Percentiles rank a stretch among this genome's conserved stretches.
These are phyloP conservation scores for Papilio polytes DNA, from an alignment of 1,140 invertebrate genomes.

Conservation along the genomic window DNA sequence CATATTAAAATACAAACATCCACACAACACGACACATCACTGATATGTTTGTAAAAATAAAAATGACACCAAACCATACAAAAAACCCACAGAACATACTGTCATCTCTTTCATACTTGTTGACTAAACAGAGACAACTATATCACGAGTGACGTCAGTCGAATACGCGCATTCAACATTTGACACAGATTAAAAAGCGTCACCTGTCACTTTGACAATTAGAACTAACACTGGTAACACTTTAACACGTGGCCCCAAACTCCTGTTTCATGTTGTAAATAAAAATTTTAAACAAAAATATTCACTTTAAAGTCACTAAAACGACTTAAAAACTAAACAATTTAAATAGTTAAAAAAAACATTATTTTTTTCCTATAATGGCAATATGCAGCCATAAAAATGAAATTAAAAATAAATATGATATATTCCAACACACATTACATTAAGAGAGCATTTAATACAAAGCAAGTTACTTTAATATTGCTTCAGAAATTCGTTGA, in stretches of 20 bases:
- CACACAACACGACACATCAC: slow-evolving; percentile 74
- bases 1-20: slow-evolving; percentile 48
- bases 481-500: slow-evolving; percentile 79
- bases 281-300: background rate
- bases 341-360: background rate
- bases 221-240: slow-evolving; percentile 50
- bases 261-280: slow-evolving; percentile 51
- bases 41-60: slow-evolving; percentile 74
- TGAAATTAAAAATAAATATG: background rate
- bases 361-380: background rate
- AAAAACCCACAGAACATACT: background rate
- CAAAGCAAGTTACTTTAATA: slow-evolving; percentile 58
- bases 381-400: background rate
- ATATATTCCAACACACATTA: slow-evolving; percentile 32
- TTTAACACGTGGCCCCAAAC: slow-evolving; percentile 75
- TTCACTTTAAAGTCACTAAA: background rate
- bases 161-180: background rate
- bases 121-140: background rate
- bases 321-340: slow-evolving; percentile 20
- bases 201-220: slow-evolving; percentile 45
- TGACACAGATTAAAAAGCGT: slow-evolving; percentile 11
- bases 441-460: slow-evolving; percentile 58
- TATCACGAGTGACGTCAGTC: background rate
- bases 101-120: background rate
- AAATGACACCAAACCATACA: slow-evolving; percentile 41